These are phyloP conservation scores for Actinia tenebrosa DNA, from an alignment of 64 coral and sea anemone genomes.

Conservation along the genomic window DNA sequence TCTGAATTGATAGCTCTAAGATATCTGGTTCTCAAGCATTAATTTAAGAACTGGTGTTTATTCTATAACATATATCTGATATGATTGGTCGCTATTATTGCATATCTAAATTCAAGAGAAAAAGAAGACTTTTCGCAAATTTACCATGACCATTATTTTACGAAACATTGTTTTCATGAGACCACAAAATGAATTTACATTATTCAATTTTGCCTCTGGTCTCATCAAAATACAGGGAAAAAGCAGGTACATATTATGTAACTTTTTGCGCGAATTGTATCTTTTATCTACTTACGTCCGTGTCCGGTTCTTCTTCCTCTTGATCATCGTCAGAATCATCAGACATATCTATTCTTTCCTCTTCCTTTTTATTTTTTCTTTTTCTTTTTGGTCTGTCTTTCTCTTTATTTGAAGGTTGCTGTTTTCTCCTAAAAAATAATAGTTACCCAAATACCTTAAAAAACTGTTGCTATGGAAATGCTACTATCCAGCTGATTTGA, in stretches of 20 bases:
- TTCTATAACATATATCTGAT: too few relatives aligned
- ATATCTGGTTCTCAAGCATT: too few relatives aligned
- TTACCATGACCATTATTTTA: too few relatives aligned
- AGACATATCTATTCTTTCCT: slow-evolving; percentile 32
- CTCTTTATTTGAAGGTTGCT: slow-evolving; percentile 30
- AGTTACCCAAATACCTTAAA: neutral
- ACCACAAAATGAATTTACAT: too few relatives aligned
- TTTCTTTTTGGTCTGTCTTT: slow-evolving; percentile 59
- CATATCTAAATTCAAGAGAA: too few relatives aligned
- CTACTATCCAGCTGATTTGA: neutral
- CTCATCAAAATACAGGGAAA: neutral
- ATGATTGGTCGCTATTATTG: too few relatives aligned
- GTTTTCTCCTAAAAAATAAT: slow-evolving; percentile 46
- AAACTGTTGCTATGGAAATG: neutral
- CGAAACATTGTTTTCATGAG: too few relatives aligned
- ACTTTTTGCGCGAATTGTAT: neutral
- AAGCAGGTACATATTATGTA: neutral
- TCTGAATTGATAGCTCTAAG: too few relatives aligned
- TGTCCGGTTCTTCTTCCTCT: slow-evolving; percentile 49
- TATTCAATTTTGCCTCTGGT: neutral
- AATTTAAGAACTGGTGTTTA: too few relatives aligned
- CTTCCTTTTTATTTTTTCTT: slow-evolving; percentile 78
- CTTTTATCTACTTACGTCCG: neutral
- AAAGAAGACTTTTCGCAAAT: too few relatives aligned
- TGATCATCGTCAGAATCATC: slow-evolving; percentile 84